phyloP scores from a whole-genome alignment of 37 sponge, comb jelly and placozoan species.

The Aphrocallistes beatrix region DNA sequence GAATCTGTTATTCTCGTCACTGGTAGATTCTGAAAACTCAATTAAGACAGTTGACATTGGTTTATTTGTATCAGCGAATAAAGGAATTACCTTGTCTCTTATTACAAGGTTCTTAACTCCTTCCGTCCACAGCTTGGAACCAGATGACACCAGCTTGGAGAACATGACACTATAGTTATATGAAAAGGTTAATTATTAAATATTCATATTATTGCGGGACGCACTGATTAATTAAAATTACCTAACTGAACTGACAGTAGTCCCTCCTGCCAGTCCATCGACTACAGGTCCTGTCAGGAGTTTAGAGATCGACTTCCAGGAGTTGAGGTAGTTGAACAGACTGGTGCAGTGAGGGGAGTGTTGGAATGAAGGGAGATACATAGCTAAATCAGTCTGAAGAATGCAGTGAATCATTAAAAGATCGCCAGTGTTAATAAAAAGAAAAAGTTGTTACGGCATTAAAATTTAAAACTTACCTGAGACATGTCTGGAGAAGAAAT shows the following conservation, averaged over 20 bases:
- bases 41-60: not conserved
- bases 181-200: not conserved
- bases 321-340: constrained; percentile 57
- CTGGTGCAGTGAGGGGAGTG: constrained; percentile 38
- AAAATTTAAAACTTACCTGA: constrained; percentile 29
- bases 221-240: not conserved
- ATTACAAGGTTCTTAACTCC: constrained; percentile 86
- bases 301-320: constrained; percentile 53
- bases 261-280: not conserved
- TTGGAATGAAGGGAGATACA: constrained; percentile 45
- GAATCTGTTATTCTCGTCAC: constrained; percentile 84
- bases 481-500: constrained; percentile 49
- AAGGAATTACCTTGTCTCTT: constrained; percentile 43
- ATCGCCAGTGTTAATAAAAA: not conserved
- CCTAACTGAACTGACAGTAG: not conserved
- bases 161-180: constrained; percentile 43
- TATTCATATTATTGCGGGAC: not conserved
- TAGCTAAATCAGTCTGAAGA: constrained; percentile 38
- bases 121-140: constrained; percentile 82
- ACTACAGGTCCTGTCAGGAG: not conserved
- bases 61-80: too few species aligned
- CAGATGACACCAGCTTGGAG: constrained; percentile 47
- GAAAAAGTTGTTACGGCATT: not conserved
- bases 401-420: not conserved
- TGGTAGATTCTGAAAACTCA: constrained; percentile 52